These are phyloP conservation scores for Sebastolobus alascanus DNA, from an alignment of 2,797 vertebrate genomes.

Conservation along the genomic window DNA sequence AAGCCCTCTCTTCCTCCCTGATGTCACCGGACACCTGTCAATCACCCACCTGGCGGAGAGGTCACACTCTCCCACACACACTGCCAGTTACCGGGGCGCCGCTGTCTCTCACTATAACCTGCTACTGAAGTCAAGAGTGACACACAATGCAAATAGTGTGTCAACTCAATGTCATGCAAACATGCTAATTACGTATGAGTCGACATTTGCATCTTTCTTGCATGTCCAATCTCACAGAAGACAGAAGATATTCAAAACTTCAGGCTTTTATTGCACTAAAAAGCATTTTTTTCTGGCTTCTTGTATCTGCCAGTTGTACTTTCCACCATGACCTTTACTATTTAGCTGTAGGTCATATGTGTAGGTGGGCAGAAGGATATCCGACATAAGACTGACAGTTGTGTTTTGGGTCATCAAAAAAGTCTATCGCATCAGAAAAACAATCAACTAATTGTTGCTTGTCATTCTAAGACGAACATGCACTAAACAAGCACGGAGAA, in stretches of 20 bases:
- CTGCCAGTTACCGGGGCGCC: not conserved
- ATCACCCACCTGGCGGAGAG: conserved; percentile 50
- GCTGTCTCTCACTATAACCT: conserved; percentile 32
- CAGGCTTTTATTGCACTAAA: not conserved
- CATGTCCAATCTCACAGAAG: not conserved
- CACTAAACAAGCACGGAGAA: too few relatives aligned
- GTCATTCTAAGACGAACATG: not conserved
- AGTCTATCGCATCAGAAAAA: not conserved
- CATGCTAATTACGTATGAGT: not conserved
- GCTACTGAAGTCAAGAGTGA: conserved; percentile 16
- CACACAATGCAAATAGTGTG: not conserved
- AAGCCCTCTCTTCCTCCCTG: conserved; percentile 46
- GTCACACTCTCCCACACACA: conserved; percentile 30
- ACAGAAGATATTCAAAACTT: too few relatives aligned
- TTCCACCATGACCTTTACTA: not conserved
- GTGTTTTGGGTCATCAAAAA: not conserved
- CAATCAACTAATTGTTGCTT: not conserved
- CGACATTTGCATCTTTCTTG: not conserved
- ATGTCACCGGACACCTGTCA: conserved; percentile 75
- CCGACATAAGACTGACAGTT: not conserved
- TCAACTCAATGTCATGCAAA: not conserved
- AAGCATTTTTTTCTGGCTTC: not conserved
- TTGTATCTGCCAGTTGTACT: not conserved
- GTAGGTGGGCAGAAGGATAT: not conserved
- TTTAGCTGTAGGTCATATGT: not conserved